Percentiles rank a stretch among this genome's conserved stretches.
phyloP scores from a whole-genome alignment of 2,113 vertebrate species.

The Origma solitaria region DNA sequence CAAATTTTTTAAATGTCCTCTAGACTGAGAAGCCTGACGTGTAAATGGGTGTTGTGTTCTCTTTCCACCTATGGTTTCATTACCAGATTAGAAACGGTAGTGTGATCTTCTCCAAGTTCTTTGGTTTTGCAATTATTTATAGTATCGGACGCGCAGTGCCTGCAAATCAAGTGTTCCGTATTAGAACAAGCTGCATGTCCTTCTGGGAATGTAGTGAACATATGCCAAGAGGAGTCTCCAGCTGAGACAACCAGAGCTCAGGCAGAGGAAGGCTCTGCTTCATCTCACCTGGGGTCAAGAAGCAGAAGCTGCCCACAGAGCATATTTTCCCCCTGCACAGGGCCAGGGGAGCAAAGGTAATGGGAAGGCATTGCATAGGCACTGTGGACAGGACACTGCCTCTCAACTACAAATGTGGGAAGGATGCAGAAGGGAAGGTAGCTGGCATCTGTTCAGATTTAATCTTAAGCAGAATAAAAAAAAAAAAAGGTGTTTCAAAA shows the following conservation, averaged over 20 bases:
- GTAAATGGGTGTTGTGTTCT: background rate
- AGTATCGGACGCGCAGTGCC: background rate
- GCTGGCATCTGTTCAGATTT: background rate
- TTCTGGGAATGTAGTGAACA: background rate
- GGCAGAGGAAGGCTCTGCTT: background rate
- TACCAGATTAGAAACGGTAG: background rate
- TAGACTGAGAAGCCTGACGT: background rate
- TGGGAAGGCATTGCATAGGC: fast-evolving
- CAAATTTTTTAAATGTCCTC: background rate
- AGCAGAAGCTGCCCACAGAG: background rate
- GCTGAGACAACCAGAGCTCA: background rate
- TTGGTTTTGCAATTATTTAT: background rate
- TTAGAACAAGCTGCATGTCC: background rate
- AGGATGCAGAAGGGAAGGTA: background rate
- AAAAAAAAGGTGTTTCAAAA: background rate
- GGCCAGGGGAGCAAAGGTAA: background rate
- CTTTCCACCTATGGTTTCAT: background rate
- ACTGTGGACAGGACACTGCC: too few species aligned
- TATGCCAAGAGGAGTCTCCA: background rate
- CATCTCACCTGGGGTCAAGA: background rate
- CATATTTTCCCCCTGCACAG: background rate
- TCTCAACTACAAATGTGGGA: fast-evolving
- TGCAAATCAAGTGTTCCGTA: background rate
- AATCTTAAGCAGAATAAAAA: too few species aligned
- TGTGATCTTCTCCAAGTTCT: background rate